Conservation (phyloP, 2,113 vertebrate species). For the Tricholaema leucomelas region DNA sequence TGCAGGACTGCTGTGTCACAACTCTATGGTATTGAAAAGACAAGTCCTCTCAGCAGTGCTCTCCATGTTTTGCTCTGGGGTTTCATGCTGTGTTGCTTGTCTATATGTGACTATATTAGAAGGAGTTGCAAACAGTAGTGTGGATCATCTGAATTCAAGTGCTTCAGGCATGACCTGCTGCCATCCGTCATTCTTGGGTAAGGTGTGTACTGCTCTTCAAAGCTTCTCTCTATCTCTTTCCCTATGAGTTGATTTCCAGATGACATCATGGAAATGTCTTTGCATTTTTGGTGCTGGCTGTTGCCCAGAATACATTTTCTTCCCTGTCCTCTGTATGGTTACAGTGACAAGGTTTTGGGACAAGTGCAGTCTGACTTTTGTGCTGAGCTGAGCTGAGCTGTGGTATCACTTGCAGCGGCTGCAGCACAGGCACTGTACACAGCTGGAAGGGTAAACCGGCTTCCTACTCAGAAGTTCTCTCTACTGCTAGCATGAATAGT, state of each 20-base stretch:
- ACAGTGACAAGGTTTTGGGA: background rate
- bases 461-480: background rate
- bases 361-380: background rate
- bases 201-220: background rate
- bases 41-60: background rate
- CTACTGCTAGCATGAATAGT: background rate
- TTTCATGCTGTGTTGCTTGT: background rate
- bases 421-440: background rate
- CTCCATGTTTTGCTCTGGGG: background rate
- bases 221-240: background rate
- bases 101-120: background rate
- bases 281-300: background rate
- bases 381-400: background rate
- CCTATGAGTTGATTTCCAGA: background rate
- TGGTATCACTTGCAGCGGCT: background rate
- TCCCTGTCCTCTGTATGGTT: background rate
- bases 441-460: background rate
- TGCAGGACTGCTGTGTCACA: background rate
- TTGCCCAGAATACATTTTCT: background rate
- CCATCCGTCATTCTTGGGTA: background rate
- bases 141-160: background rate
- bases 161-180: background rate
- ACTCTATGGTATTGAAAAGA: background rate
- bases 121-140: background rate
- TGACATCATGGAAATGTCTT: background rate